A percentile compares a stretch with the other conserved stretches of the same genome.
phyloP scores from a whole-genome alignment of 2,797 vertebrate genomes.

The Sebastolobus altivelis region DNA sequence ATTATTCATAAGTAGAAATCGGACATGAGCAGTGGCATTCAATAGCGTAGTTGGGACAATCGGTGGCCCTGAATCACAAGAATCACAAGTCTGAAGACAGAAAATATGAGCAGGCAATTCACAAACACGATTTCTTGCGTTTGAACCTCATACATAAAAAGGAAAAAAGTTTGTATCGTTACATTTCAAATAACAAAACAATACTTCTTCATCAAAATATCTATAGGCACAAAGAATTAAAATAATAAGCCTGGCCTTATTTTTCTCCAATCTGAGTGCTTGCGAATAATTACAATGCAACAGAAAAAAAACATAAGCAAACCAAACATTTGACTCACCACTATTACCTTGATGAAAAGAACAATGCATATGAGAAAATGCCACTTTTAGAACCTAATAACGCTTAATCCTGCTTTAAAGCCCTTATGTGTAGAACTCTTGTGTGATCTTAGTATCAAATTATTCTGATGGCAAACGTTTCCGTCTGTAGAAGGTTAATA shows the following conservation, averaged over 20 bases:
- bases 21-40: conserved; percentile 12
- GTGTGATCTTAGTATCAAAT: not conserved
- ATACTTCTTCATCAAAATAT: conserved; percentile 21
- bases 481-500: not conserved
- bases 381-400: not conserved
- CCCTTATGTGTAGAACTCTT: not conserved
- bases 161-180: not conserved
- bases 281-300: not conserved
- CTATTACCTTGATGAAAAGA: conserved; percentile 11
- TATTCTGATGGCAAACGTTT: not conserved
- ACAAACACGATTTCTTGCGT: not conserved
- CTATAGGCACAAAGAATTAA: conserved; percentile 19
- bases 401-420: not conserved
- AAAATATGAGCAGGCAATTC: not conserved
- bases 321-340: conserved; percentile 3
- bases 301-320: not conserved
- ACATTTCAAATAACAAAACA: conserved; percentile 29
- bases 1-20: conserved; percentile 11
- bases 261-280: not conserved
- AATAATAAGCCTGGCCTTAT: not conserved
- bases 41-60: not conserved
- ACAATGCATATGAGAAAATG: not conserved
- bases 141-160: not conserved
- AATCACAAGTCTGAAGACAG: not conserved
- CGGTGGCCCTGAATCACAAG: conserved; percentile 36